These are phyloP conservation scores for Drosophila affinis DNA, from an alignment of 2,888 invertebrate species.

Conservation along the genomic window DNA sequence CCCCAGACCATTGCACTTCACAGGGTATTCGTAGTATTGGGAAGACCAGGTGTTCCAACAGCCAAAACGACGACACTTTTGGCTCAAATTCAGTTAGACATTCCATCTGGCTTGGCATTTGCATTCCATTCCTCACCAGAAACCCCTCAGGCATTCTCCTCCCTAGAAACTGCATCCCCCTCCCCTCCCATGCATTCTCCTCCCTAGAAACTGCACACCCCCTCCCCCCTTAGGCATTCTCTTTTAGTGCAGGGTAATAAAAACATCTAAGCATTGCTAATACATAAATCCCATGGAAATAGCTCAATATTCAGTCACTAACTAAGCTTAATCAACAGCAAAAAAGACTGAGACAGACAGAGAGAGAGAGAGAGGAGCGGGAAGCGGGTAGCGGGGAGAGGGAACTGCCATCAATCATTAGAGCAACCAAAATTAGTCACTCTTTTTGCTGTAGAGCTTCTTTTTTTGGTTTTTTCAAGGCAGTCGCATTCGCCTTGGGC, in stretches of 20 bases:
- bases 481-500: constrained; percentile 55
- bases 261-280: constrained; percentile 30
- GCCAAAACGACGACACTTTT: no score
- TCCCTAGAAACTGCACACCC: no score
- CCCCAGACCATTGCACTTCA: not conserved
- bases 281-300: constrained; percentile 39
- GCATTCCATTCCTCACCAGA: no score
- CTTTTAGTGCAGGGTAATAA: not conserved
- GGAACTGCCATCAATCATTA: constrained; percentile 65
- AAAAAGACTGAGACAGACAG: not conserved
- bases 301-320: constrained; percentile 33
- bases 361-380: constrained; percentile 2
- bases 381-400: constrained; percentile 8
- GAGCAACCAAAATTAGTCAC: constrained; percentile 55
- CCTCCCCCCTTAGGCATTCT: not conserved
- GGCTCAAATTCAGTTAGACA: no score
- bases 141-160: no score
- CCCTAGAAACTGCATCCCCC: no score
- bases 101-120: no score
- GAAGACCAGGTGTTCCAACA: not conserved
- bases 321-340: constrained; percentile 60
- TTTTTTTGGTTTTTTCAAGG: constrained; percentile 54
- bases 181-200: no score
- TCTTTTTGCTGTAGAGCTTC: constrained; percentile 32
- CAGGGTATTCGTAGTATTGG: no score